These are phyloP conservation scores for Helarctos malayanus DNA, from an alignment of 2,797 vertebrate species.

Conservation along the genomic window DNA sequence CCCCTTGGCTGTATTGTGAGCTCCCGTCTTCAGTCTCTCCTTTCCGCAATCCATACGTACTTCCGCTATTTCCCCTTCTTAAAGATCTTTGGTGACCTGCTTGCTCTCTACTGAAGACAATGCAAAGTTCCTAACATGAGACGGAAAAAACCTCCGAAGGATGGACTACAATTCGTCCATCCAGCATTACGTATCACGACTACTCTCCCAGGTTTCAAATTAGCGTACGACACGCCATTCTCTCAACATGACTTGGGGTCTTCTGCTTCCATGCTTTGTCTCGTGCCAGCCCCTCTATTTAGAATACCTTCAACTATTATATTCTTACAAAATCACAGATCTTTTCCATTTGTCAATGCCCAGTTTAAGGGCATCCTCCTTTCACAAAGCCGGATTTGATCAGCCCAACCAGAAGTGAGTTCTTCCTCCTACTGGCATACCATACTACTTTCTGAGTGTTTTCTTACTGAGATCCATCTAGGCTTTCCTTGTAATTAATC, in stretches of 20 bases:
- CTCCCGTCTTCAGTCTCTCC: neutral
- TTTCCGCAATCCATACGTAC: neutral
- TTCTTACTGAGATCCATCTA: neutral
- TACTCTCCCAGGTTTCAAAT: neutral
- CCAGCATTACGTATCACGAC: neutral
- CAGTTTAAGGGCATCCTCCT: neutral
- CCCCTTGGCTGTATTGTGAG: neutral
- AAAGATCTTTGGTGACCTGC: neutral
- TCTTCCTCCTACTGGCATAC: neutral
- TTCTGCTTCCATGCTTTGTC: neutral
- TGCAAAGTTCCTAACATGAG: neutral
- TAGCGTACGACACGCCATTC: neutral
- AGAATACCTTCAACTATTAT: neutral
- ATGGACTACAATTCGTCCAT: neutral
- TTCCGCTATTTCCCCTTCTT: neutral
- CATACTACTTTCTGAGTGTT: neutral
- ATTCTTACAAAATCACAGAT: neutral
- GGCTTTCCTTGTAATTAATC: slow-evolving; percentile 45
- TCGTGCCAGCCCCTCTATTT: neutral
- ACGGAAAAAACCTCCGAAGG: neutral
- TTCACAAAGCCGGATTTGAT: neutral
- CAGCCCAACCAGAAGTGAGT: neutral
- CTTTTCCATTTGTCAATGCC: neutral
- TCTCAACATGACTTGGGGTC: neutral
- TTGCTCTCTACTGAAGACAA: neutral